A percentile compares a stretch with the other conserved stretches of the same genome.
These are phyloP conservation scores for Echiichthys vipera DNA, from an alignment of 2,797 vertebrate genomes.

Conservation along the genomic window DNA sequence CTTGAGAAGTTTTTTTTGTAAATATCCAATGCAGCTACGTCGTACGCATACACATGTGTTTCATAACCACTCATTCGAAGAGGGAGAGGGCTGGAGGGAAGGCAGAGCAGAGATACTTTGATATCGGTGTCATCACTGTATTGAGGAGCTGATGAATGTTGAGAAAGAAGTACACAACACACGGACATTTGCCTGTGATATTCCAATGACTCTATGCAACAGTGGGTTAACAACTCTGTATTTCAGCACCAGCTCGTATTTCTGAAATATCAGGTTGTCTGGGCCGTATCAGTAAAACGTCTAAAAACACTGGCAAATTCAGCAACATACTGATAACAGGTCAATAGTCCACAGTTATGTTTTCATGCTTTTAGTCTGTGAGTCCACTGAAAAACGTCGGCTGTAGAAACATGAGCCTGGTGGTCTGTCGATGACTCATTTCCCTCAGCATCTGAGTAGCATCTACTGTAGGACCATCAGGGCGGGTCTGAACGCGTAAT, in stretches of 20 bases:
- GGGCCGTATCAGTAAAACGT: constrained; percentile 60
- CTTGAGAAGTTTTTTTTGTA: constrained; percentile 47
- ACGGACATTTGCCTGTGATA: constrained; percentile 48
- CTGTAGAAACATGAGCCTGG: constrained; percentile 41
- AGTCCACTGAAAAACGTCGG: constrained; percentile 58
- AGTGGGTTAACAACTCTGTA: constrained; percentile 52
- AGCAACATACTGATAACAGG: constrained; percentile 48
- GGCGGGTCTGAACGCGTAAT: constrained; percentile 37
- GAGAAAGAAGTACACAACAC: constrained; percentile 45
- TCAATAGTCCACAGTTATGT: constrained; percentile 43
- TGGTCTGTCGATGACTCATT: constrained; percentile 43
- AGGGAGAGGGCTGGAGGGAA: constrained; percentile 26
- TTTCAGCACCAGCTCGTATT: constrained; percentile 31
- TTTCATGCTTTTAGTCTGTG: constrained; percentile 57
- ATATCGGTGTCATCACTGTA: constrained; percentile 67
- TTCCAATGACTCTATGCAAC: constrained; percentile 53
- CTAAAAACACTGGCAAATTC: constrained; percentile 73
- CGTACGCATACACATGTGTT: constrained; percentile 40
- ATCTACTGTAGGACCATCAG: constrained; percentile 72
- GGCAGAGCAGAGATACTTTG: constrained; percentile 29
- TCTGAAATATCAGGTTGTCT: constrained; percentile 38
- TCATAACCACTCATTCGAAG: constrained; percentile 72
- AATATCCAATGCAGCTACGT: constrained; percentile 65
- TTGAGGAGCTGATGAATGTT: constrained; percentile 69
- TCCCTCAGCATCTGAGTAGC: constrained; percentile 58